These are phyloP conservation scores for Alces alces DNA, from an alignment of 2,113 vertebrate genomes.

Conservation along the genomic window DNA sequence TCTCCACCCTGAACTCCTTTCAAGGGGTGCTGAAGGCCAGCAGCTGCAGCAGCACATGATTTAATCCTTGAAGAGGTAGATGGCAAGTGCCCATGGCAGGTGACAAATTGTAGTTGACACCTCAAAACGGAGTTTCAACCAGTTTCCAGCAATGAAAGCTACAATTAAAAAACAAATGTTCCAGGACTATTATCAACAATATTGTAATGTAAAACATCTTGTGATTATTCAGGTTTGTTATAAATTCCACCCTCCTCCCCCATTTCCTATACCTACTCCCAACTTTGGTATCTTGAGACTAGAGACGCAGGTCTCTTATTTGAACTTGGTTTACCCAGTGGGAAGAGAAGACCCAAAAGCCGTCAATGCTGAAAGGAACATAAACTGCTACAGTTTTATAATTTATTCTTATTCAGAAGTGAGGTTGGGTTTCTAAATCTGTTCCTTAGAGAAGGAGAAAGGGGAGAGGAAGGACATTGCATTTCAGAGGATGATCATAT, in stretches of 20 bases:
- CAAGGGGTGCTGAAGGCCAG: neutral
- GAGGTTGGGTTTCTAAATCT: neutral
- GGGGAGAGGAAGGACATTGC: neutral
- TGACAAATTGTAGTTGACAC: neutral
- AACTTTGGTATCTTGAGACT: neutral
- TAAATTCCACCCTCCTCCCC: neutral
- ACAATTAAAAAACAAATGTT: neutral
- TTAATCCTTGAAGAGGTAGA: neutral
- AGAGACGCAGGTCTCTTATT: constrained; percentile 38
- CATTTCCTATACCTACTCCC: neutral
- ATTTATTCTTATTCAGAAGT: neutral
- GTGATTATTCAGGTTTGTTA: neutral
- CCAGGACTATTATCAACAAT: neutral
- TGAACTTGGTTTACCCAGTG: constrained; percentile 30
- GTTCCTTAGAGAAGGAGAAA: neutral
- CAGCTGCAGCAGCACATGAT: neutral
- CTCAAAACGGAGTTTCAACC: neutral
- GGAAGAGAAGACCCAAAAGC: neutral
- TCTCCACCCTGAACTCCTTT: neutral
- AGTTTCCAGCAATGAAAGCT: neutral
- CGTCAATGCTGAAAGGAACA: neutral
- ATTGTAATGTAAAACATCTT: neutral
- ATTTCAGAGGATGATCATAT: constrained; percentile 60
- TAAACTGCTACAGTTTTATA: neutral
- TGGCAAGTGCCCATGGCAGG: neutral